Percentiles rank a stretch among this genome's conserved stretches.
Evolutionary conservation across 92 coral and sea anemone genomes (phyloP).

Genomic region (Zoanthus sansibaricus): DNA sequence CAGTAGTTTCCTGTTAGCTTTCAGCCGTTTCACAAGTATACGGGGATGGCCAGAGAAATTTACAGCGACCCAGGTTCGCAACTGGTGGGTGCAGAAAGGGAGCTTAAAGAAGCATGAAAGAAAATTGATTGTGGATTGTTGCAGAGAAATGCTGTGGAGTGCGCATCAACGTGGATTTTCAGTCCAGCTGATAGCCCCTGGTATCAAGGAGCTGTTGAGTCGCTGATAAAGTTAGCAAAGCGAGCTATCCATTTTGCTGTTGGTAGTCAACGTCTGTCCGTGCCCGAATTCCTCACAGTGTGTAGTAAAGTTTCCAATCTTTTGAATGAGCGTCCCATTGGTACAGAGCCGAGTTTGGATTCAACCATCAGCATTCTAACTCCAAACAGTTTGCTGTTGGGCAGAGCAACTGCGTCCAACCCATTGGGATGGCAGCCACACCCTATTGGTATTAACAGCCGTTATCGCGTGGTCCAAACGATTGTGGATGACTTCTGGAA

Average conservation of each 20-base stretch:
- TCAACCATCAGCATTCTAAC: slow-evolving; percentile 54
- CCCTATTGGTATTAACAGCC: slow-evolving; percentile 32
- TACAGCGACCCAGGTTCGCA: slow-evolving; percentile 81
- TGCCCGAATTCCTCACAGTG: slow-evolving; percentile 69
- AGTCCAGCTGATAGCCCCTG: slow-evolving; percentile 81
- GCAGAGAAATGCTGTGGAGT: slow-evolving; percentile 57
- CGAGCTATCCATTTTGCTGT: slow-evolving; percentile 80
- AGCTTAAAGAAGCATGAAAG: slow-evolving; percentile 73
- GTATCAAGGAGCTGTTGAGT: slow-evolving; percentile 17
- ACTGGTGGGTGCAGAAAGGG: slow-evolving; percentile 68
- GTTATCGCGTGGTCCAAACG: slow-evolving; percentile 67
- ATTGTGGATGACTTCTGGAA: slow-evolving; percentile 73
- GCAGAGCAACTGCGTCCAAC: slow-evolving; percentile 66
- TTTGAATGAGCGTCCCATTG: slow-evolving; percentile 76
- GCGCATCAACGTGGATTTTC: slow-evolving; percentile 68
- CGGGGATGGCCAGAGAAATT: slow-evolving; percentile 73
- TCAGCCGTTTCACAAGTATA: slow-evolving; percentile 72
- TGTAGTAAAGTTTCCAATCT: slow-evolving; percentile 70
- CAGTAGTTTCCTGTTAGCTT: slow-evolving; percentile 68
- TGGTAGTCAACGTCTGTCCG: slow-evolving; percentile 10
- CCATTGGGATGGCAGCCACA: slow-evolving; percentile 70
- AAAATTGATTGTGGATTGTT: slow-evolving; percentile 49
- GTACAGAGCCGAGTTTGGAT: slow-evolving; percentile 52
- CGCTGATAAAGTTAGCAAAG: slow-evolving; percentile 71
- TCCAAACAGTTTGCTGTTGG: slow-evolving; percentile 40